Evolutionary conservation across 2,888 invertebrate genomes (phyloP), one percentile per base, ranked within the genome.

Genomic region (Athalia circularis): DNA sequence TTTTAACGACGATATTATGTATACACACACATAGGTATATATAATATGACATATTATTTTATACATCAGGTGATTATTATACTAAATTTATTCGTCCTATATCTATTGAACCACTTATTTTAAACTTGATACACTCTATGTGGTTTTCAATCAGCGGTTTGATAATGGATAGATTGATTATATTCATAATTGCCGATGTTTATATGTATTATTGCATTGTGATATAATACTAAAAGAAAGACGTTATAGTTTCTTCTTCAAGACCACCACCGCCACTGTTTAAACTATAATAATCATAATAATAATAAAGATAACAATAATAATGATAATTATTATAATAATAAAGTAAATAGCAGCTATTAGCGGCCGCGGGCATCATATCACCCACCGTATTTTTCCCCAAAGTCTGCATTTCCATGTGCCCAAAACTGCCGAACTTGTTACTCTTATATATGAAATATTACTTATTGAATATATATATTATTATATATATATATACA

Each of bases 371-470:
- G 72, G 72, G 72, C 72, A 47, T 57, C 72, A 72, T 72, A 72
- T 72, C 72, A 72, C 47, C 13, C 52, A 15, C 45, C 45, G 59
- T 72, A 15, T 48, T 72, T 72, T 8, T 57, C 47, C 52, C 48
- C n/a, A 45, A 11, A 72, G 13, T 15, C 59, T 47, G 11, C n/a
- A 72, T 72, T 72, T 59, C 48, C 0, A 72, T 13, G 47, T 59
- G 72, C 72, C 72, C 72, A 72, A 70, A 54, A 59, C 72, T 72
- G 72, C 72, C 72, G 29, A 72, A 54, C 47, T 72, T 59, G 72
- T 72, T 72, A 59, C 57, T 47, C 59, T 48, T 15, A 11, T 68
- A 54, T 15, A 54, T 29, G 2, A 29, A 29, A 29, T 29, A 29
- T 29, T 29, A 29, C 29, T 29, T 29, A 29, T 29, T 29, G 29